A percentile compares a stretch with the other conserved stretches of the same genome.
These are phyloP conservation scores for Marasmarcha lunaedactyla DNA, from an alignment of 2,888 invertebrate genomes.

Conservation along the genomic window DNA sequence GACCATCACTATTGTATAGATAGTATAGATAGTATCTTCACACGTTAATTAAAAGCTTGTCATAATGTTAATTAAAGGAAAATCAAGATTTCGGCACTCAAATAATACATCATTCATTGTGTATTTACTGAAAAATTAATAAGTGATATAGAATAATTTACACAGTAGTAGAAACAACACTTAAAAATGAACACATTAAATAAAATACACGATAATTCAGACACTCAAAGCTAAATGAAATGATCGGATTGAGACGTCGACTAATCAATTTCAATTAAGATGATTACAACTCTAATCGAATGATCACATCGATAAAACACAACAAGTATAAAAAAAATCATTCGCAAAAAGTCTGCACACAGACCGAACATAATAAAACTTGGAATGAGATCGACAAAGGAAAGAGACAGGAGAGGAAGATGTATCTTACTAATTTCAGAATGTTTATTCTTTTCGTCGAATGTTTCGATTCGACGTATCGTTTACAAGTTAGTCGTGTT, in stretches of 20 bases:
- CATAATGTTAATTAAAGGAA: background rate
- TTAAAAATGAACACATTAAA: constrained; percentile 17
- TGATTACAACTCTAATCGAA: constrained; percentile 19
- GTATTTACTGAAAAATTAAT: background rate
- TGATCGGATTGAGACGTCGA: constrained; percentile 19
- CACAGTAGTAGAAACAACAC: constrained; percentile 16
- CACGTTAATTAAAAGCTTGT: constrained; percentile 23
- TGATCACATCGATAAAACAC: constrained; percentile 54
- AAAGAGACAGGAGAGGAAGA: constrained; percentile 22
- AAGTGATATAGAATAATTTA: background rate
- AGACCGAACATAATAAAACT: constrained; percentile 57
- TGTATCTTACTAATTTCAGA: constrained; percentile 31
- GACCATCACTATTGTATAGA: constrained; percentile 34
- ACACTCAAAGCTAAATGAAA: constrained; percentile 63
- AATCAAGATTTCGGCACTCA: constrained; percentile 1
- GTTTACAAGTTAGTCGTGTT: constrained; percentile 55
- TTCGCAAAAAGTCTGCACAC: constrained; percentile 50
- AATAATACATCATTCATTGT: background rate
- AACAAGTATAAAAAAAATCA: constrained; percentile 33
- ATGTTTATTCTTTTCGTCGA: constrained; percentile 20
- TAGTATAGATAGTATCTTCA: constrained; percentile 36
- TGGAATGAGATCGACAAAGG: constrained; percentile 30
- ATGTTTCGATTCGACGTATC: background rate
- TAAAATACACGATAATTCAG: constrained; percentile 22
- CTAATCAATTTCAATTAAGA: constrained; percentile 12